phyloP scores from a whole-genome alignment of 2,888 invertebrate species.

The Agonum fuliginosum region DNA sequence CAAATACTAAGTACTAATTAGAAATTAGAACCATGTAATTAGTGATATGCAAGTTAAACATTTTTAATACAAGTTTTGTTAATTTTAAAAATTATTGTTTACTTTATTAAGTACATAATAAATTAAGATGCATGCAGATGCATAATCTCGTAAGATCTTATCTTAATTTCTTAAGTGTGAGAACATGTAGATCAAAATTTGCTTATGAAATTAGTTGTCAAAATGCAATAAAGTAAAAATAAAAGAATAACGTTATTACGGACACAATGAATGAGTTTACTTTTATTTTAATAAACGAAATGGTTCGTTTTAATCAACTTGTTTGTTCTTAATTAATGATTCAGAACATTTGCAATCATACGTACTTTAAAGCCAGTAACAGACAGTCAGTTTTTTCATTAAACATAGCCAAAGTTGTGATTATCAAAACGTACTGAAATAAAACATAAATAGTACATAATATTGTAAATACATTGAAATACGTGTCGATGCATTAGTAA shows the following conservation, averaged over 20 bases:
- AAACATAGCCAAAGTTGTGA: no score
- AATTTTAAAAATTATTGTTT: background rate
- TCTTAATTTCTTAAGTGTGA: background rate
- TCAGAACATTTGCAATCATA: background rate
- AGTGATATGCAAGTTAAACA: no score
- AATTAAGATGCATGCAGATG: background rate
- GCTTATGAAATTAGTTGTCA: conserved; percentile 7
- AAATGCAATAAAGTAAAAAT: background rate
- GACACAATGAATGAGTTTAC: background rate
- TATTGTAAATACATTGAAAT: no score
- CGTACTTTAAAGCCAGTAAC: no score
- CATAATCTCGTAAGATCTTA: background rate
- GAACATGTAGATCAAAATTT: background rate
- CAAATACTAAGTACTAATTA: background rate
- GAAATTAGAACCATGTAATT: no score
- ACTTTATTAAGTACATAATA: background rate
- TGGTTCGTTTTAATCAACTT: background rate
- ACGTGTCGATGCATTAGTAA: no score
- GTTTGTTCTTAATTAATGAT: conserved; percentile 11
- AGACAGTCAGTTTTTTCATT: no score
- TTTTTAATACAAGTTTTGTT: no score
- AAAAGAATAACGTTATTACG: background rate
- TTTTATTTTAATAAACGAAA: background rate
- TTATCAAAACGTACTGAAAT: no score
- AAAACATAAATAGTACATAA: no score